Base-by-base conservation (phyloP, 2,113 vertebrate genomes). In the Perca flavescens region DNA sequence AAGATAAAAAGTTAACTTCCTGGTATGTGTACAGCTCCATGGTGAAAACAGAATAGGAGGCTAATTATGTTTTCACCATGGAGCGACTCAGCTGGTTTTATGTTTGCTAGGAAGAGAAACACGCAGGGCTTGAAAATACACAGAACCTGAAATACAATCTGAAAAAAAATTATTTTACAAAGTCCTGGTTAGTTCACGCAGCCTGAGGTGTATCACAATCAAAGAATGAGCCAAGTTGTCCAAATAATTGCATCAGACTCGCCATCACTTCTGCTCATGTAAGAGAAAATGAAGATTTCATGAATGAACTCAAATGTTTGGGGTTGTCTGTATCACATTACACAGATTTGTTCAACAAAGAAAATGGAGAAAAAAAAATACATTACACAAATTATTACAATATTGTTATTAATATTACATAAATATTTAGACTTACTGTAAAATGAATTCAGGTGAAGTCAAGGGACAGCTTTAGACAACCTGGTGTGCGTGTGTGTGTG, bases 361-460 rank as follows among this genome's bases (percentile, higher is more conserved):
- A 5, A 65, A 17, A 65, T 6, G 1, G n/a, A 46, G 75, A 5
- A 64, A 17, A 65, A 4, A 1, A 25, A 46, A 79, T 7, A 22
- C 1, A 65, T 53, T 5, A 25, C 36, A 54, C 10, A 14, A 2
- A 8, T 2, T 40, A 10, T 40, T 40, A 40, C 40, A 40, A 43
- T 43, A 43, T 11, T 43, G 40, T 11, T 11, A 43, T 43, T 43
- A 11, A 11, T 43, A 43, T 10, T 6, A 73, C 3, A 53, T 1
- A 34, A 40, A 65, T 56, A 53, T 22, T 61, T 8, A 1, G 13
- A 80, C 90, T 86, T 82, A 91, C 91, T 14, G 40, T 53, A 19
- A 53, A 40, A 79, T 17, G 19, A 6, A 47, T 69, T 53, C 58
- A 73, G 31, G 3, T 46, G 46, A 3, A 49, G 60, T 19, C 1